phyloP scores from a whole-genome alignment of 2,113 vertebrate genomes.

The human region DNA sequence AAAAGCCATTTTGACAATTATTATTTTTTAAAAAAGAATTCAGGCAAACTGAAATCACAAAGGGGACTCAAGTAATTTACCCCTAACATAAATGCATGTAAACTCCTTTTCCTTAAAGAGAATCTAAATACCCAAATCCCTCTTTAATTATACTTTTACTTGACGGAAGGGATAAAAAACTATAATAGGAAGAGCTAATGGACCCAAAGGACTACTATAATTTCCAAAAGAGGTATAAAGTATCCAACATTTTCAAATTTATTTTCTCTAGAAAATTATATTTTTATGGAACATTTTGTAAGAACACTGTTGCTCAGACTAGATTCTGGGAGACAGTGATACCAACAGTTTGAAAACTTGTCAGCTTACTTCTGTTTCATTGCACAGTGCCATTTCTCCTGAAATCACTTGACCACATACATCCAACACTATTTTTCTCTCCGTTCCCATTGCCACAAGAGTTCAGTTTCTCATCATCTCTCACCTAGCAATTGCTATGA shows the following conservation, averaged over 20 bases:
- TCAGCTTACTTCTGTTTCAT: neutral
- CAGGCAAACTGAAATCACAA: constrained; percentile 16
- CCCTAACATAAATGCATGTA: neutral
- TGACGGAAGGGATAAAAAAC: neutral
- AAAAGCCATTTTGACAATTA: constrained; percentile 52
- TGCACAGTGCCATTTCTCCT: neutral
- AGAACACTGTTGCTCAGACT: neutral
- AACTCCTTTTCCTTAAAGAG: neutral
- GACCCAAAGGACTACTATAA: neutral
- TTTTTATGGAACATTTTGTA: neutral
- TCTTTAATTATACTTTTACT: neutral
- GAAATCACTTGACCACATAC: neutral
- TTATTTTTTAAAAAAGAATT: constrained; percentile 49
- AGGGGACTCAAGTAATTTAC: neutral
- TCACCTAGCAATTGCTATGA: neutral
- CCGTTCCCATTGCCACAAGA: neutral
- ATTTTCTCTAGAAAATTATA: constrained; percentile 15
- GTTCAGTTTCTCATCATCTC: neutral
- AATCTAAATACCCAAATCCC: neutral
- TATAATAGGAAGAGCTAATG: neutral
- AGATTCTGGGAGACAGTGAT: neutral
- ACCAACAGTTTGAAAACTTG: neutral
- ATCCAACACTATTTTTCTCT: neutral
- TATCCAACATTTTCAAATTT: neutral
- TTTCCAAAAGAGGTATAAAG: neutral